phyloP scores from a whole-genome alignment of 2,797 vertebrate genomes.

The Lindbergichthys nudifrons region DNA sequence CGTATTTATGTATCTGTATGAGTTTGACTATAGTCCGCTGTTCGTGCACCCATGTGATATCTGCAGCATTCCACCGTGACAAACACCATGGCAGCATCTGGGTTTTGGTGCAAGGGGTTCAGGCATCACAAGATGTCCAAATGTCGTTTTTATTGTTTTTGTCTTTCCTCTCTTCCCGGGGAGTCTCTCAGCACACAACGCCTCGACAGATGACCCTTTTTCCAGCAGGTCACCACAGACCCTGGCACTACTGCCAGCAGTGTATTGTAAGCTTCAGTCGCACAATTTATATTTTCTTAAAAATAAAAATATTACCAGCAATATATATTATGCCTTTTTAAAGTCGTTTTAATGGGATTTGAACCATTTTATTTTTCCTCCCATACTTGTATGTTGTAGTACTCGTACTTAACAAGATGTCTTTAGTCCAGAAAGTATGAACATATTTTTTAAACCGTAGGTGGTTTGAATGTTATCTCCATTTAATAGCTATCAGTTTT shows the following conservation, averaged over 20 bases:
- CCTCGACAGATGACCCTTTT: constrained; percentile 65
- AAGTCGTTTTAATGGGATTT: constrained; percentile 91
- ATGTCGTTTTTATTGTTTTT: constrained; percentile 29
- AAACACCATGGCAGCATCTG: constrained; percentile 73
- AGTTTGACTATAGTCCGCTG: constrained; percentile 71
- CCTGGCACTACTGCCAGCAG: constrained; percentile 90
- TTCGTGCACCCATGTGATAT: constrained; percentile 77
- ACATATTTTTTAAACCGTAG: constrained; percentile 68
- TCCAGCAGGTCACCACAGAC: constrained; percentile 72
- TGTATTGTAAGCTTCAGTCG: constrained; percentile 97
- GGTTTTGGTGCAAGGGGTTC: constrained; percentile 70
- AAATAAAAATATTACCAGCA: constrained; percentile 92
- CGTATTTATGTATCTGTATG: constrained; percentile 79
- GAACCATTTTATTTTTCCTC: constrained; percentile 76
- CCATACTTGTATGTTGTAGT: constrained; percentile 86
- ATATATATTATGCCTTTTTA: constrained; percentile 97
- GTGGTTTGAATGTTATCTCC: constrained; percentile 73
- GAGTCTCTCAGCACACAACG: constrained; percentile 74
- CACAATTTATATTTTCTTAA: constrained; percentile 99
- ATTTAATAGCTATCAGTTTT: constrained; percentile 71
- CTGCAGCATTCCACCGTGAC: constrained; percentile 79
- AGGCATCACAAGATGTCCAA: constrained; percentile 59
- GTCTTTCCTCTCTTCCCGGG: constrained; percentile 33
- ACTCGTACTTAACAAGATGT: constrained; percentile 83
- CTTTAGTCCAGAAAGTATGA: constrained; percentile 78